phyloP scores from a whole-genome alignment of 2,888 invertebrate genomes.

The Drosophila kanekoi region DNA sequence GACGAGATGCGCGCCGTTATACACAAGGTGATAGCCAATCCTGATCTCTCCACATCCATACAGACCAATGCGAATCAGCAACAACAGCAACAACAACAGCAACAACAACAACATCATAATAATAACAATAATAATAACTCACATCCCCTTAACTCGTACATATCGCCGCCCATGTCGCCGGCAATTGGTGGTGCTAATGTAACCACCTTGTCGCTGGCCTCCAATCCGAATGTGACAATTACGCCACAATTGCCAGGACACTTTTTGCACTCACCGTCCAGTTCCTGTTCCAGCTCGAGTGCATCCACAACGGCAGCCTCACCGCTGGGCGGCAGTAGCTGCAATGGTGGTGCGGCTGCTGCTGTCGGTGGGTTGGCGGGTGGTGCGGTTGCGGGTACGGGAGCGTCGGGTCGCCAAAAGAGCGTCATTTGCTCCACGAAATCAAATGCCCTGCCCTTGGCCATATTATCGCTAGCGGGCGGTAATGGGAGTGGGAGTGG shows the following conservation, averaged over 20 bases:
- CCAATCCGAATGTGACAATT: slow-evolving; percentile 83
- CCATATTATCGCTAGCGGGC: slow-evolving; percentile 60
- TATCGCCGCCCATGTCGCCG: slow-evolving; percentile 84
- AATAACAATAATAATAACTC: slow-evolving; percentile 19
- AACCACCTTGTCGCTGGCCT: slow-evolving; percentile 79
- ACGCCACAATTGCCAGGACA: slow-evolving; percentile 80
- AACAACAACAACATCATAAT: slow-evolving; percentile 5
- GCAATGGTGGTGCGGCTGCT: slow-evolving; percentile 4
- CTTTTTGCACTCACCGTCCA: slow-evolving; percentile 74
- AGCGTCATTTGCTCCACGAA: slow-evolving; percentile 84
- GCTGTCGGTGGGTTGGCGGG: slow-evolving; percentile 2
- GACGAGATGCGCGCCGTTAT: slow-evolving; percentile 85
- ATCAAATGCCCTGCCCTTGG: slow-evolving; percentile 69
- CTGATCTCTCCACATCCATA: slow-evolving; percentile 83
- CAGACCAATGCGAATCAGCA: slow-evolving; percentile 77
- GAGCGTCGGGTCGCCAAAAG: slow-evolving; percentile 73
- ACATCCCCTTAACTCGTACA: slow-evolving; percentile 79
- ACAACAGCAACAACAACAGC: slow-evolving; percentile 2
- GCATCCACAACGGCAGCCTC: slow-evolving; percentile 73
- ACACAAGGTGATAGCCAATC: slow-evolving; percentile 83
- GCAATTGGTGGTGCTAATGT: slow-evolving; percentile 67
- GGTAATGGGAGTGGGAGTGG: slow-evolving; percentile 12
- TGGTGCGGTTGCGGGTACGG: slow-evolving; percentile 1
- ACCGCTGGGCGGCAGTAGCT: slow-evolving; percentile 50
- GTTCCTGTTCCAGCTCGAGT: slow-evolving; percentile 72